phyloP scores from a whole-genome alignment of 2,888 invertebrate species.

The Thecophora atra region DNA sequence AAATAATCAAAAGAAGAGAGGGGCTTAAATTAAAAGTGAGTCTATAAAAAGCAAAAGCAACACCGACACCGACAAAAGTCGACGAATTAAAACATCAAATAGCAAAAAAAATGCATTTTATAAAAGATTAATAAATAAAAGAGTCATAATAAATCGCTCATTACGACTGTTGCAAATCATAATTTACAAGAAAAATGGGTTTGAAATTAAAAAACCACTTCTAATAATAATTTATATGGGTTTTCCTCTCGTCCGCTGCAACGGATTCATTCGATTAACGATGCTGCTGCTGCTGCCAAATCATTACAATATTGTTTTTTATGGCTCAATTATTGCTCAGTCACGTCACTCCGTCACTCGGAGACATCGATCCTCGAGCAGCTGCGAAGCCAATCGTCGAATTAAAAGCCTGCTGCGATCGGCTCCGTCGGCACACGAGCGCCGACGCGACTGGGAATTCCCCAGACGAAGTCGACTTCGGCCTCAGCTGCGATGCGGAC shows the following conservation, averaged over 20 bases:
- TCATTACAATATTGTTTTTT: not conserved
- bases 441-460: not conserved
- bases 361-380: not conserved
- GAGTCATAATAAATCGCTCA: not conserved
- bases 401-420: not conserved
- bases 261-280: no score
- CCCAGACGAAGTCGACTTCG: not conserved
- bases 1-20: no score
- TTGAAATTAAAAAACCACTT: not conserved
- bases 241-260: not conserved
- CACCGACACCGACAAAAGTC: not conserved
- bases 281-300: not conserved
- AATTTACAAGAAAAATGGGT: slow-evolving; percentile 3
- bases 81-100: not conserved
- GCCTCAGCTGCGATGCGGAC: no score
- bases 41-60: not conserved
- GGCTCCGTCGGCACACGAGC: not conserved
- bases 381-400: not conserved
- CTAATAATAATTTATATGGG: not conserved
- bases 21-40: no score
- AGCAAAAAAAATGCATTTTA: no score
- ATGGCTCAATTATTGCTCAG: slow-evolving; percentile 2
- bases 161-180: not conserved
- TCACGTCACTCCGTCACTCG: not conserved
- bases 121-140: no score